These are phyloP conservation scores for Lophotis ruficrista DNA, from an alignment of 2,113 vertebrate species.

Conservation along the genomic window DNA sequence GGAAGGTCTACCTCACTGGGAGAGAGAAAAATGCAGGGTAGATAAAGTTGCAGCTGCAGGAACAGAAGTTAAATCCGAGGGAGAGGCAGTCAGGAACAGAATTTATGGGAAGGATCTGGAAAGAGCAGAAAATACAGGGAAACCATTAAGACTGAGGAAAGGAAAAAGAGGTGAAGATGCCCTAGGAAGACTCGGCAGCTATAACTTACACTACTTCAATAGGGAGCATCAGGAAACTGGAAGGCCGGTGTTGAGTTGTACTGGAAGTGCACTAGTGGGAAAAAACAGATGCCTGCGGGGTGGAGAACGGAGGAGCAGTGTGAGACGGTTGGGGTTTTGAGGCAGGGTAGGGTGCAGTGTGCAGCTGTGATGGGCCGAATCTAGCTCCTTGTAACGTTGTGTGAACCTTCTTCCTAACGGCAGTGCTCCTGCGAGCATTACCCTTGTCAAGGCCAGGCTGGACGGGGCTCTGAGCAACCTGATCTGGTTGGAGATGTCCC, in stretches of 20 bases:
- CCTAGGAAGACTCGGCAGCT: background rate
- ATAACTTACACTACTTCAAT: background rate
- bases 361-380: background rate
- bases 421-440: background rate
- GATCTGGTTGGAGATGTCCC: no score
- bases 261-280: no score
- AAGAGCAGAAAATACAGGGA: background rate
- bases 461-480: no score
- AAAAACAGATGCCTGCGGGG: accelerated
- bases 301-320: background rate
- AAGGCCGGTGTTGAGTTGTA: background rate
- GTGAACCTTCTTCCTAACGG: background rate
- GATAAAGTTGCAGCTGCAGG: background rate
- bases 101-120: background rate
- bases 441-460: background rate
- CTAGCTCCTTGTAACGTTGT: background rate
- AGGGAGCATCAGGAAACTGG: background rate
- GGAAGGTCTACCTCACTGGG: background rate
- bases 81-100: background rate
- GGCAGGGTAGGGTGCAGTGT: background rate
- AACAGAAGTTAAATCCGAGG: background rate
- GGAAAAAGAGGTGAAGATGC: background rate
- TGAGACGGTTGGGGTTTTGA: background rate
- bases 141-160: background rate
- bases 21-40: background rate